Evolutionary conservation across 2,888 invertebrate genomes (phyloP).

Genomic region (Brachyptera risi): DNA sequence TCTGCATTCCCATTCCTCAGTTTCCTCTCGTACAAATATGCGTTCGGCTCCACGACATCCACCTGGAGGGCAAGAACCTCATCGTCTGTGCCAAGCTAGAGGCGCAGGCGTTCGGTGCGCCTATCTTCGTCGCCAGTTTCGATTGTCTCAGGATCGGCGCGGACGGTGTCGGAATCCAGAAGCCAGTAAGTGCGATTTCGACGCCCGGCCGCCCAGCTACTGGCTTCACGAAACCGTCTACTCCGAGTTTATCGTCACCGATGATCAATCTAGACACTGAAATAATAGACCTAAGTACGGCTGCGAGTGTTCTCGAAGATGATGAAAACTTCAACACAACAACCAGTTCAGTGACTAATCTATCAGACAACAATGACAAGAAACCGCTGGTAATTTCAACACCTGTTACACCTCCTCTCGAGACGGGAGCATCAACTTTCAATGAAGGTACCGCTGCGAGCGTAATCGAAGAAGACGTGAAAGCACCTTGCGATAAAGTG

Average conservation of each 20-base stretch:
- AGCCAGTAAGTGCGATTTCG: not conserved
- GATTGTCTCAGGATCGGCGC: conserved; percentile 38
- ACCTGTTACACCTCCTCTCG: no score
- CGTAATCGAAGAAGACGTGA: no score
- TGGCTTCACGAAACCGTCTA: not conserved
- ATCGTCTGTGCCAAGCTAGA: conserved; percentile 29
- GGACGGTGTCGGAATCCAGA: conserved; percentile 34
- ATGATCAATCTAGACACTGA: no score
- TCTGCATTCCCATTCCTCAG: conserved; percentile 32
- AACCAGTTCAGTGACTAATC: no score
- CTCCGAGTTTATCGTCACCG: not conserved
- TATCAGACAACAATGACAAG: no score
- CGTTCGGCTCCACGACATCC: conserved; percentile 27
- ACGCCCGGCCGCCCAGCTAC: not conserved
- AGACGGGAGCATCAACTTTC: no score
- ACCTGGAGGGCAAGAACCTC: conserved; percentile 21
- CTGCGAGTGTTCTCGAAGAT: no score
- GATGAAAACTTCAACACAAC: no score
- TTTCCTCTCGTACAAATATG: conserved; percentile 29
- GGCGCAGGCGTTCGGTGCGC: conserved; percentile 13
- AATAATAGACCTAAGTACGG: no score
- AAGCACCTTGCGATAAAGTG: no score
- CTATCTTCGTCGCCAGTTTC: conserved; percentile 33
- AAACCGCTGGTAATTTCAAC: no score
- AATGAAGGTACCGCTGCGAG: no score